These are phyloP conservation scores for Halichoeres trimaculatus DNA, from an alignment of 2,113 vertebrate genomes.

Conservation along the genomic window DNA sequence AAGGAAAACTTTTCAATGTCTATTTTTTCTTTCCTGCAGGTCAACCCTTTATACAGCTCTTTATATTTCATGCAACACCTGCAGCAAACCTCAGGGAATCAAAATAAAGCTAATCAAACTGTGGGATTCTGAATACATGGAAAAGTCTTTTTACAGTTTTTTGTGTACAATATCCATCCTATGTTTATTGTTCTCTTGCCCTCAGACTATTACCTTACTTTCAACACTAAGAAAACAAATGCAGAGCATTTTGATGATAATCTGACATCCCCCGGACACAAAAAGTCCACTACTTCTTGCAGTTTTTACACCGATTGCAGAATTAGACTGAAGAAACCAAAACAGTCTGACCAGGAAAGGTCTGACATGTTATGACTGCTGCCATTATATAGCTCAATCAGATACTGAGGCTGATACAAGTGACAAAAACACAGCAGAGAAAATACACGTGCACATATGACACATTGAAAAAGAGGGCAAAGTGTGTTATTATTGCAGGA, in stretches of 20 bases:
- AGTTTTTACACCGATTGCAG: conserved; percentile 49
- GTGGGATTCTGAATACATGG: conserved; percentile 47
- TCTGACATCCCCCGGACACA: conserved; percentile 75
- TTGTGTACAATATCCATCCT: conserved; percentile 53
- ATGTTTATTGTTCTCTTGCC: conserved; percentile 59
- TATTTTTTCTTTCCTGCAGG: conserved; percentile 32
- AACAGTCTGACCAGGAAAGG: conserved; percentile 79
- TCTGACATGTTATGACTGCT: conserved; percentile 86
- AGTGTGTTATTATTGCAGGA: conserved; percentile 48
- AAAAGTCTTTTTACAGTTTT: conserved; percentile 54
- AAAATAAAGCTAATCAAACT: conserved; percentile 46
- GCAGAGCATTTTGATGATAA: conserved; percentile 72
- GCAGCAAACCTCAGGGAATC: conserved; percentile 30
- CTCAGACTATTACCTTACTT: conserved; percentile 76
- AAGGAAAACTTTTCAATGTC: background rate
- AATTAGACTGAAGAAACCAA: conserved; percentile 73
- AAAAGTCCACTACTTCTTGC: conserved; percentile 52
- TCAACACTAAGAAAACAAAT: conserved; percentile 77
- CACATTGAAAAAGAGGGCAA: conserved; percentile 51
- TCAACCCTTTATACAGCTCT: conserved; percentile 31
- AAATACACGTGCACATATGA: conserved; percentile 58
- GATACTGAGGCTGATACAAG: conserved; percentile 78
- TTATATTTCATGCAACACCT: conserved; percentile 13
- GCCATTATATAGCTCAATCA: conserved; percentile 79
- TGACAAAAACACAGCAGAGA: conserved; percentile 76